Evolutionary conservation across 1,140 invertebrate species (phyloP).

Genomic region (Spodoptera litura): DNA sequence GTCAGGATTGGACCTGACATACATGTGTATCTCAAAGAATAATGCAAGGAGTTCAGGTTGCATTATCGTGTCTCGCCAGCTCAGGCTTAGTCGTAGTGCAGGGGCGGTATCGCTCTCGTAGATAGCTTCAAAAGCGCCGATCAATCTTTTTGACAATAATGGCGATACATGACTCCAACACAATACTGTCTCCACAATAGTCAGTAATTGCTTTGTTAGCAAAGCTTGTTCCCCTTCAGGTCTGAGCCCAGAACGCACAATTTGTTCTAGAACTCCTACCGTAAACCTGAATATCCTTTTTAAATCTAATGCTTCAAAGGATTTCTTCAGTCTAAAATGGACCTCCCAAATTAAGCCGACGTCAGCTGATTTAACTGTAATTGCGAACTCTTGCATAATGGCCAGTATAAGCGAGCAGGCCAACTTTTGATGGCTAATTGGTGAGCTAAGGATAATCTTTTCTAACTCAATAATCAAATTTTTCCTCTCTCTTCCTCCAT

Average conservation of each 20-base stretch:
- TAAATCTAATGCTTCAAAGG: slow-evolving; percentile 93
- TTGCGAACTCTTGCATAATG: slow-evolving; percentile 95
- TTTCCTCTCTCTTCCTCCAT: slow-evolving; percentile 89
- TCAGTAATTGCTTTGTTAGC: slow-evolving; percentile 89
- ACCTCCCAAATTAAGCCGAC: slow-evolving; percentile 94
- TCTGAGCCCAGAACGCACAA: slow-evolving; percentile 84
- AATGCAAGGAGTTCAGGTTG: slow-evolving; percentile 90
- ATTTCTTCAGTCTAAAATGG: slow-evolving; percentile 93
- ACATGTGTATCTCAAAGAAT: slow-evolving; percentile 94
- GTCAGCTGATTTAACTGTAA: slow-evolving; percentile 93
- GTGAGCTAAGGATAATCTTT: slow-evolving; percentile 79
- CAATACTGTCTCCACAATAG: slow-evolving; percentile 91
- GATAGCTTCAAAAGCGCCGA: slow-evolving; percentile 90
- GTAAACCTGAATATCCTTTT: slow-evolving; percentile 91
- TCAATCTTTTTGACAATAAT: slow-evolving; percentile 89
- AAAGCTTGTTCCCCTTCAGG: slow-evolving; percentile 79
- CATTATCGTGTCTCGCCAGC: slow-evolving; percentile 92
- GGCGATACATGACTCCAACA: slow-evolving; percentile 91
- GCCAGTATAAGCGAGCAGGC: slow-evolving; percentile 93
- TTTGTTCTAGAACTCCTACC: slow-evolving; percentile 85
- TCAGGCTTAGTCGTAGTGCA: slow-evolving; percentile 87
- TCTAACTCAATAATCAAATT: slow-evolving; percentile 89
- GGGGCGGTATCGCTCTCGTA: slow-evolving; percentile 90
- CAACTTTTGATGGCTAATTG: slow-evolving; percentile 88
- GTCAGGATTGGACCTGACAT: slow-evolving; percentile 91